phyloP scores from a whole-genome alignment of 1,140 invertebrate species.

The Scylla paramamosain region DNA sequence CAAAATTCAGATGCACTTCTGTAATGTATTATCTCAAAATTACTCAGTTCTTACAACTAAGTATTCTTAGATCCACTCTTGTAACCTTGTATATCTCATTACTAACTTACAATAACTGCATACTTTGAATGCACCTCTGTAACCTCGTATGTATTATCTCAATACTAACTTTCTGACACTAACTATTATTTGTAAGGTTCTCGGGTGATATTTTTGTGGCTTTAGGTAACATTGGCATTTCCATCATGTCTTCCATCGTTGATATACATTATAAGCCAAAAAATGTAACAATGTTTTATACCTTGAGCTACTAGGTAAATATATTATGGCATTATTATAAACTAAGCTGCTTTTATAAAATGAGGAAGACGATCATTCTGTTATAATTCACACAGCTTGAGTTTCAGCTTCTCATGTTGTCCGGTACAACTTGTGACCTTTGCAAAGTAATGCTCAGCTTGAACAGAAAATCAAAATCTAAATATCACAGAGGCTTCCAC shows the following conservation, averaged over 20 bases:
- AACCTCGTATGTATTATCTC: neutral
- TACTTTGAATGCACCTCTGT: neutral
- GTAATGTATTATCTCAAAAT: no score
- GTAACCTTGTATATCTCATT: neutral
- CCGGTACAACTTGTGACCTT: neutral
- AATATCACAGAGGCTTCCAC: neutral
- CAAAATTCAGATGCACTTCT: no score
- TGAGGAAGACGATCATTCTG: neutral
- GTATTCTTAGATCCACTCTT: neutral
- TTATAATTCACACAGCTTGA: neutral
- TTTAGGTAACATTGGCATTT: slow-evolving; percentile 14
- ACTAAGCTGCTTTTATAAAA: neutral
- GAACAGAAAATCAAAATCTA: neutral
- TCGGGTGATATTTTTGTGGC: neutral
- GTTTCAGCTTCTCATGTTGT: neutral
- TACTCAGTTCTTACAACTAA: no score
- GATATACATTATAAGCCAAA: neutral
- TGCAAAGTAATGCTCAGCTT: neutral
- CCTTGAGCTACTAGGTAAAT: neutral
- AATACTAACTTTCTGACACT: neutral
- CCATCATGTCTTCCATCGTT: slow-evolving; percentile 11
- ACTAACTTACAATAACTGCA: no score
- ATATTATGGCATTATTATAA: neutral
- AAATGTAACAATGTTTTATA: neutral
- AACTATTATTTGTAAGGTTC: neutral